Base-by-base conservation (phyloP, 1,140 invertebrate species). In the Aporrectodea caliginosa region DNA sequence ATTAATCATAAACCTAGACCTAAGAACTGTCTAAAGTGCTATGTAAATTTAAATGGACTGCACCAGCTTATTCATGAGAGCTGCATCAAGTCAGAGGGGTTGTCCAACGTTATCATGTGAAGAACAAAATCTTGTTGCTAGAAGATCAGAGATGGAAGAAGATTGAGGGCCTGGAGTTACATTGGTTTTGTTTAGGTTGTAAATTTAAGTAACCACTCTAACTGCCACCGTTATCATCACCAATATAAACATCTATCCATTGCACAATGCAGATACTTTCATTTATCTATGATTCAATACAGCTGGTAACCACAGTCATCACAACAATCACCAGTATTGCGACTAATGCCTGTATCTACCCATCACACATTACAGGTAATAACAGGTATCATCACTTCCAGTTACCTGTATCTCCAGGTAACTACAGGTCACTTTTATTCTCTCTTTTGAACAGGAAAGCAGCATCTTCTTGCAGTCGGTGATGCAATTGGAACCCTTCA, bases 401-500 rank as follows among this genome's bases (percentile, higher is more conserved):
- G n/a, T n/a, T n/a, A n/a, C n/a, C n/a, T n/a, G n/a, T n/a, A n/a
- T n/a, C n/a, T n/a, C n/a, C n/a, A n/a, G n/a, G n/a, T n/a, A n/a
- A n/a, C n/a, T n/a, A n/a, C n/a, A 31, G 16, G 29, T 68, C n/a
- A 71, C 33, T 31, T 35, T 81, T 69, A 80, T 32, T 30, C 69
- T 70, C 35, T 43, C 6, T 74, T 69, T 76, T 80, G 81, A 43
- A 27, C 80, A 87, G 87, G 84, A 30, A 87, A 87, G 74, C 86
- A 88, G 81, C 87, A 88, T 72, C 79, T 89, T 1, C 73, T 89
- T 78, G 88, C 87, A 27, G 84, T 89, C 29, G 88, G 88, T 69
- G 88, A 89, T 79, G 84, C 79, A 75, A 82, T 84, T 72, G 88
- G 88, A 14, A 89, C 88, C 0, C 81, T 89, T 27, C 88, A 89